Conservation (phyloP, 2,888 invertebrate genomes). For the Callyntrura sp. region DNA sequence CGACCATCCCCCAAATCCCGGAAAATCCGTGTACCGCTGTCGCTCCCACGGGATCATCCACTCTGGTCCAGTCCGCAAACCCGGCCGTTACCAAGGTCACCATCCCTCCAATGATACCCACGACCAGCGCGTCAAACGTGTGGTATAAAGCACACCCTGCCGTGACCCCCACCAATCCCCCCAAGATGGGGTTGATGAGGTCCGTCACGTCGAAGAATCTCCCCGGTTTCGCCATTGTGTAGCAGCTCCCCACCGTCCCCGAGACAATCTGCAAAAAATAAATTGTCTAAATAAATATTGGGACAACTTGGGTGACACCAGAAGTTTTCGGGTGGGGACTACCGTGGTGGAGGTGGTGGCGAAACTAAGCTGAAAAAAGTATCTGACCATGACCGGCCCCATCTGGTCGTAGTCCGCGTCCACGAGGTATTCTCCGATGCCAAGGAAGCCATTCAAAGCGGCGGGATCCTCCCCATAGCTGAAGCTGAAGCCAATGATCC, state of each 20-base stretch:
- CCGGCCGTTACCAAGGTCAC: slow-evolving; percentile 90
- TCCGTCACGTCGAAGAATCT: no score
- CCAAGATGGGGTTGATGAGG: no score
- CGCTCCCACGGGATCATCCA: slow-evolving; percentile 97
- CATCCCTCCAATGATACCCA: slow-evolving; percentile 92
- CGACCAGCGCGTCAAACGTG: slow-evolving; percentile 93
- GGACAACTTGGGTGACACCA: no score
- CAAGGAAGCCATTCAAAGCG: slow-evolving; percentile 85
- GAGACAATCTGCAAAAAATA: no score
- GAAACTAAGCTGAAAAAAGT: slow-evolving; percentile 95
- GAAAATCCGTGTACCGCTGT: slow-evolving; percentile 85
- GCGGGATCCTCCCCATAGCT: slow-evolving; percentile 84
- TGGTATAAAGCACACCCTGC: slow-evolving; percentile 94
- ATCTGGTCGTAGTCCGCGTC: slow-evolving; percentile 84
- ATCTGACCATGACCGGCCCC: slow-evolving; percentile 94
- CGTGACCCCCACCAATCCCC: slow-evolving; percentile 88
- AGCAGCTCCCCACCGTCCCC: no score
- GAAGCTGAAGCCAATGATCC: slow-evolving; percentile 85
- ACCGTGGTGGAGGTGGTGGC: slow-evolving; percentile 95
- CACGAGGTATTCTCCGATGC: slow-evolving; percentile 85
- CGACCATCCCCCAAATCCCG: slow-evolving; percentile 90
- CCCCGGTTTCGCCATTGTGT: no score
- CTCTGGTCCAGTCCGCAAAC: slow-evolving; percentile 90
- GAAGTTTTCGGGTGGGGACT: no score
- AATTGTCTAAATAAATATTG: no score